phyloP scores from a whole-genome alignment of 2,888 invertebrate species.

The Zootermopsis nevadensis region DNA sequence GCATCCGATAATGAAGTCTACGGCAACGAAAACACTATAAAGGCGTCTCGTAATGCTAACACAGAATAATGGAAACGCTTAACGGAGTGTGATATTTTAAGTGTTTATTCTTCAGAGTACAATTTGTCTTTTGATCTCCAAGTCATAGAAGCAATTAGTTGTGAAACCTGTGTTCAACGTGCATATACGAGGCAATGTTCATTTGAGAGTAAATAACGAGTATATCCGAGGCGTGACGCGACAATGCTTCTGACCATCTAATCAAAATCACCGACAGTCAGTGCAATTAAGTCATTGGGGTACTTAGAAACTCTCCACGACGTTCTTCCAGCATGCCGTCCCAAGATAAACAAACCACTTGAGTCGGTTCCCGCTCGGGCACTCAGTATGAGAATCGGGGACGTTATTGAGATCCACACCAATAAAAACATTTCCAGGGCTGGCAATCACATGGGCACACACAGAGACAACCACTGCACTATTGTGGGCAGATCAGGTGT shows the following conservation, averaged over 20 bases:
- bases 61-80: slow-evolving; percentile 6
- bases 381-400: background rate
- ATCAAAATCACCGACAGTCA: background rate
- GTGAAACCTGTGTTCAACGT: background rate
- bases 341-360: background rate
- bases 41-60: background rate
- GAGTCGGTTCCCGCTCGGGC: background rate
- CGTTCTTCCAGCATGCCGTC: background rate
- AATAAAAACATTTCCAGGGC: background rate
- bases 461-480: too few relatives aligned
- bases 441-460: background rate
- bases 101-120: background rate
- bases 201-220: background rate
- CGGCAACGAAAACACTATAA: background rate
- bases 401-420: background rate
- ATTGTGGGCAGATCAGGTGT: too few relatives aligned
- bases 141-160: slow-evolving; percentile 2
- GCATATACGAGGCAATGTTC: background rate
- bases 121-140: background rate
- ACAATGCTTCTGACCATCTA: background rate
- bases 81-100: background rate
- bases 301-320: background rate
- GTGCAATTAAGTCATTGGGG: slow-evolving; percentile 10
- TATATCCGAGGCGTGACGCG: slow-evolving; percentile 4
- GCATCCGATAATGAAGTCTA: background rate